Base-by-base conservation (phyloP, 2,797 vertebrate species). In the Forpus xanthops region DNA sequence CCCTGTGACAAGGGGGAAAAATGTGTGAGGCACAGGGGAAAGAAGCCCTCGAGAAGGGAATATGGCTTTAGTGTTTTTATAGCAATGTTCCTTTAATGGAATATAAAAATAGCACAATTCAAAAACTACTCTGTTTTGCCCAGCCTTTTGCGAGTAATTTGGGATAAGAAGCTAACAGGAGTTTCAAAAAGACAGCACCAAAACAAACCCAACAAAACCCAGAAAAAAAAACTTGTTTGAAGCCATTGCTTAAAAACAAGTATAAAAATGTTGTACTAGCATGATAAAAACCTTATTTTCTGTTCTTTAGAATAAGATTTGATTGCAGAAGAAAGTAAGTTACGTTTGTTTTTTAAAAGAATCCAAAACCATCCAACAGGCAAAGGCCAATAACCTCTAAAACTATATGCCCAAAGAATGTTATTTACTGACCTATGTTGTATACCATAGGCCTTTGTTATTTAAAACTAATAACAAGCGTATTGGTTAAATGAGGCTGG, bases 121-220 rank as follows among this genome's bases (percentile, higher is more conserved):
- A 97, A 82, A 77, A 74, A 95, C 55, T 42, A 89, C 91, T 96
- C 90, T 96, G 67, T 96, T 97, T 95, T 97, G 97, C 98, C 98
- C 98, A 98, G 98, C 98, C 97, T 98, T 98, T 98, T 98, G 97
- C 96, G 96, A 97, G 97, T 97, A 96, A 97, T 97, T 98, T 98
- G 96, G 98, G 97, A 95, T 98, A 96, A 98, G 97, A 98, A 98
- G 97, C 98, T 97, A 97, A 97, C 97, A 98, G 96, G 97, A 97
- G 97, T 98, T 98, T 96, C 91, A 97, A 97, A 96, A 94, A 61
- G 70, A 72, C 28, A 24, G 25, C 19, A 61, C 55, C n/a, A 89
- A 81, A 82, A 50, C 52, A 75, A 84, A 71, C 33, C 65, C 35
- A 64, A 88, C 44, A 82, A 83, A 93, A 76, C 19, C 8, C 56